Base-by-base conservation (phyloP, 2,888 invertebrate species). In the Stramonita haemastoma region DNA sequence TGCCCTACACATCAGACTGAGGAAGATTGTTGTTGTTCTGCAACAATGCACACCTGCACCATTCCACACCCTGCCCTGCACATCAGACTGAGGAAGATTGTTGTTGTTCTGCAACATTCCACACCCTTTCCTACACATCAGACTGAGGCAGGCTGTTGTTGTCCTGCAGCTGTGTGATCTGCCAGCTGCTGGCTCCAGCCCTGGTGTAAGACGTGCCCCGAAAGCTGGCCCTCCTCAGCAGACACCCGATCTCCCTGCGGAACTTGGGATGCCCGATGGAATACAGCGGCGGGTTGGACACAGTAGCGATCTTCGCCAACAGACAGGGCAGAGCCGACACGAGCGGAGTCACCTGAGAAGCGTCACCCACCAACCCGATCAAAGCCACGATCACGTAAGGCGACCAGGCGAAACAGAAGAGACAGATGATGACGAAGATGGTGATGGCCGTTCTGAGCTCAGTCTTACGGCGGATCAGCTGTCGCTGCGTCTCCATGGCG, bases 381-480 rank as follows among this genome's bases (percentile, higher is more conserved):
- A 98, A 96, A 32, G 98, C 97, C 0, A 98, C 97, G 0, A 97
- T 95, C 0, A 98, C 97, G 94, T 98, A 98, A 0, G 98, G 98
- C 0, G 98, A 98, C 98, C 98, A 98, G 0, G 98, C 97, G 22
- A 97, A 94, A 93, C 98, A 97, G 97, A 98, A 98, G 91, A 98
- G 89, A 36, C 86, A 26, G 15, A 91, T 91, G 29, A 93, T 92
- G 26, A 91, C 79, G 0, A 93, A 84, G 4, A 87, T 73, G 32
- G 83, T 87, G 17, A 60, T 66, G 4, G 90, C 89, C 1, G 86
- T 87, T 34, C 60, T 77, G 26, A 91, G 73, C 22, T 91, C 91
- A 17, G 90, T 36, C 36, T 87, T 56, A 6, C 86, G 83, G 6
- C 56, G 32, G 29, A 32, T 34, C 0, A 60, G 26, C 66, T 87